Base-by-base conservation (phyloP, 2,113 vertebrate genomes). In the Plecotus auritus region DNA sequence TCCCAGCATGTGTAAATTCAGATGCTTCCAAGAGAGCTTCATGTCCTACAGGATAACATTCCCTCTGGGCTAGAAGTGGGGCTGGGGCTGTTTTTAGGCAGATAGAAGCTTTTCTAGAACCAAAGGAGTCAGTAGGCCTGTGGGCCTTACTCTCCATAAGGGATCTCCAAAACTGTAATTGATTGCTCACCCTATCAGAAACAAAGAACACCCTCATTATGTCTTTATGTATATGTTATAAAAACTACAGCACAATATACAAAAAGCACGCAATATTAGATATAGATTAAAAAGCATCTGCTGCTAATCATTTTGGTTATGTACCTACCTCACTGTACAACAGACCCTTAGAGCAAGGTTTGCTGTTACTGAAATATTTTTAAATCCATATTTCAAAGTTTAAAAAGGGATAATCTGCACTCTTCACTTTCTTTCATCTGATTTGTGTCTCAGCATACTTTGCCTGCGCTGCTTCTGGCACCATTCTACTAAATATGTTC, bases 371-470 rank as follows among this genome's bases (percentile, higher is more conserved):
- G 22, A 22, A 87, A 90, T 90, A 9, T 92, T 94, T 94, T 45
- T 82, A 67, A 85, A 84, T 90, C 1, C 22, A 70, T 56, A 92
- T 54, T 90, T 90, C 30, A 70, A 95, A 96, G n/a, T 82, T 82
- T 42, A 73, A 66, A 94, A 83, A 40, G 47, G 23, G 64, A 32
- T 84, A 85, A 49, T 89, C 28, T 92, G 22, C 11, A 47, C 1
- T 83, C 56, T 88, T 12, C 13, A 91, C 35, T 95, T 93, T 37
- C 40, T 90, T 54, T 51, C 17, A 17, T 86, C 45, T 22, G 13
- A 77, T 89, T 90, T 93, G 30, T 91, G 35, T 83, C 37, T 95
- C 64, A 42, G 82, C 4, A 9, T 42, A 42, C 20, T 51, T 96
- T 42, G 28, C 66, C 42, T 66, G 22, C 4, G 28, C 11, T 54